Percentiles rank a stretch among this genome's conserved stretches.
phyloP scores from a whole-genome alignment of 2,888 invertebrate genomes.

The Halictus ligatus region DNA sequence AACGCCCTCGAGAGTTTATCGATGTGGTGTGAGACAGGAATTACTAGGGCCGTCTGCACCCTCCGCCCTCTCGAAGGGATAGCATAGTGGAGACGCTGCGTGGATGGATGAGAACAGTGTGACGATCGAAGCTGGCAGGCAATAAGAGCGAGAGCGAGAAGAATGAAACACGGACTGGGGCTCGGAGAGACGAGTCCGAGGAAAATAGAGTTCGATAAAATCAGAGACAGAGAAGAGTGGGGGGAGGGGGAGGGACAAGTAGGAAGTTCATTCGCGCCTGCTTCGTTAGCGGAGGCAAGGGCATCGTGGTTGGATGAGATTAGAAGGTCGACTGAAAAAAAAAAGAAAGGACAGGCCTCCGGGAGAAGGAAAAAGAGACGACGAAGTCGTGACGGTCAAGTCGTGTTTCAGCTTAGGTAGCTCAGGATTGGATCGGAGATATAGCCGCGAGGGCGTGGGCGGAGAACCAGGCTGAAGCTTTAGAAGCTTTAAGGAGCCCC shows the following conservation, averaged over 20 bases:
- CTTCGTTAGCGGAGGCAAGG: constrained; percentile 65
- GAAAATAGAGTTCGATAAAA: background rate
- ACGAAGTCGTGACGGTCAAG: constrained; percentile 58
- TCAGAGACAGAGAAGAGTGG: background rate
- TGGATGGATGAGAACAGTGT: background rate
- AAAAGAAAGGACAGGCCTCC: constrained; percentile 33
- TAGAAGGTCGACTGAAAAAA: constrained; percentile 58
- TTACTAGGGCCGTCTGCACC: constrained; percentile 51
- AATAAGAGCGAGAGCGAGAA: background rate
- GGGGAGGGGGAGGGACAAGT: background rate
- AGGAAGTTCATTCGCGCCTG: constrained; percentile 56
- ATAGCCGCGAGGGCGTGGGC: constrained; percentile 52
- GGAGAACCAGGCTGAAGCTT: constrained; percentile 34
- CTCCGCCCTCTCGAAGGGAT: background rate
- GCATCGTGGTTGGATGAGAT: constrained; percentile 56
- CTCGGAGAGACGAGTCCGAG: background rate
- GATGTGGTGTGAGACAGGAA: constrained; percentile 51
- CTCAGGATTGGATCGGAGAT: constrained; percentile 53
- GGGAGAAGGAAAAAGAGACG: constrained; percentile 35
- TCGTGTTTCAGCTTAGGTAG: constrained; percentile 51
- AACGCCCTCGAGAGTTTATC: constrained; percentile 64
- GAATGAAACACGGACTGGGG: background rate
- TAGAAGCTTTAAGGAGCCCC: constrained; percentile 22
- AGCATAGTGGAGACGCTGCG: constrained; percentile 25
- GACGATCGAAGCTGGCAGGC: constrained; percentile 37